Evolutionary conservation across 1,140 invertebrate species (phyloP), one percentile per base, ranked within the genome.

Genomic region (Holcopasites calliopsidis): DNA sequence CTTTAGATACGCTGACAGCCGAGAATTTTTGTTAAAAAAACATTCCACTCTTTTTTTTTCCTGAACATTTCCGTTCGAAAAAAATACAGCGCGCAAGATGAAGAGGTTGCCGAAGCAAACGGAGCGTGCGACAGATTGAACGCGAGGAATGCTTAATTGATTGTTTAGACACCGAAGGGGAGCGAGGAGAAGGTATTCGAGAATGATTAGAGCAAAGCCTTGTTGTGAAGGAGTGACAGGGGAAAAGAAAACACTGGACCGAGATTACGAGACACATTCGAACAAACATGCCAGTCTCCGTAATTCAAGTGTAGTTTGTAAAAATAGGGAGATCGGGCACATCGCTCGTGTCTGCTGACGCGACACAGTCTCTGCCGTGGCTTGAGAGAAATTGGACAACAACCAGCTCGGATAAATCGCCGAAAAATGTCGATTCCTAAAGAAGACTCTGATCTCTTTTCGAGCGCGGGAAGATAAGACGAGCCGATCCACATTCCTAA

Each of bases 301-400:
- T 66, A 66, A 74, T 74, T 44, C 62, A 47, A 74, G 71, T 74
- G 71, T 42, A 55, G 62, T 66, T 74, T 55, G 50, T 65, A 44
- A 74, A 74, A 74, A 74, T 74, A 74, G 54, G 3, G 58, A 74
- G 50, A 66, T 74, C 35, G 71, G 35, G 31, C 71, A 38, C 21
- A 10, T 44, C 49, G 52, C 62, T 72, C 52, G 58, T 50, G 44
- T 35, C 42, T 40, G 18, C 58, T 44, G 42, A 62, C 69, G 35
- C 42, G 35, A 61, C 44, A 71, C 18, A 28, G n/a, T 0, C 42
- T 28, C 31, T 4, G 3, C 44, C 40, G 13, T 33, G 28, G 18
- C 4, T 10, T 13, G 26, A 40, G 2, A 8, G 33, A 18, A 50
- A 47, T 26, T 28, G 33, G 10, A 49, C 31, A n/a, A n/a, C n/a